Evolutionary conservation across 1,140 invertebrate genomes (phyloP), one percentile per base, ranked within the genome.

Genomic region (Achroia grisella): DNA sequence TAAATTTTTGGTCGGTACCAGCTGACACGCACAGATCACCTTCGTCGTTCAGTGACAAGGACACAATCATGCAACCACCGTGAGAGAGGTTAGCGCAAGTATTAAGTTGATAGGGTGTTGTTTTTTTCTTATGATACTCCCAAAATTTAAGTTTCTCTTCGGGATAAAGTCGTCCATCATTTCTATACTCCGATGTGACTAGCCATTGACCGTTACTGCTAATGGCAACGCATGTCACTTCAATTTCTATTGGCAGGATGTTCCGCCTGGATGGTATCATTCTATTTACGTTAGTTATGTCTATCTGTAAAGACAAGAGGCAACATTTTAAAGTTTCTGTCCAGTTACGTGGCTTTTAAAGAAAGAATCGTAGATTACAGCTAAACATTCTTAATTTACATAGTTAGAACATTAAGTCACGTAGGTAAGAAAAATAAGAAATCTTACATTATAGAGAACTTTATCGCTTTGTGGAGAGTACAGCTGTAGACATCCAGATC

Each of bases 401-500:
- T 32, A 32, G n/a, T n/a, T n/a, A n/a, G n/a, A 23, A 23, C 2
- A 23, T 23, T 23, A 3, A 23, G 2, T 3, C 2, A 23, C 6
- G 2, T 23, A 6, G 17, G 17, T 23, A 23, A 32, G 10, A 32
- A 32, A 17, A 11, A 11, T 11, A 33, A 14, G 17, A 9, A 11
- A 43, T 71, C 81, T 78, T 60, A 87, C 86, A 70, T 85, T 86
- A 41, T 83, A 87, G 11, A 86, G 43, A 11, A 87, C 74, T 59
- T 83, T 83, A 42, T 87, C 72, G 0, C 78, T 74, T 1, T 42
- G 51, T 4, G 83, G 85, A 9, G 86, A 87, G 41, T 75, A 87
- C 0, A 86, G 39, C 48, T 86, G 84, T 39, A 85, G 40, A 37
- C 85, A 76, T 1, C 86, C 86, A 4, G 80, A 65, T 0, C 76